Percentiles rank a stretch among this genome's conserved stretches.
phyloP scores from a whole-genome alignment of 2,113 vertebrate genomes.

The Asarcornis scutulata region DNA sequence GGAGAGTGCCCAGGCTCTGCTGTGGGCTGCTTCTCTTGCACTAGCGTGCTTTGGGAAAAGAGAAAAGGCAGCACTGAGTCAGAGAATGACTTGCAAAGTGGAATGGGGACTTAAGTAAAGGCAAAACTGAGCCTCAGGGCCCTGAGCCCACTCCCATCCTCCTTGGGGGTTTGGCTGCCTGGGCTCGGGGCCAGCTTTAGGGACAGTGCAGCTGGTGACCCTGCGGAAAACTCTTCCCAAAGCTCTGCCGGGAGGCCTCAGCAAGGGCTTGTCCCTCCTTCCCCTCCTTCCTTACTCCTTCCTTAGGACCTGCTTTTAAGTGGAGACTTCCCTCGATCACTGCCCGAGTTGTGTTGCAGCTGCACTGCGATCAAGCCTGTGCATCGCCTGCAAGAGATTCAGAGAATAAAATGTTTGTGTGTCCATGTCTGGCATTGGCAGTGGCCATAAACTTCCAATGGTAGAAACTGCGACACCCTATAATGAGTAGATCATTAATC shows the following conservation, averaged over 20 bases:
- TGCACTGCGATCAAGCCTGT: not conserved
- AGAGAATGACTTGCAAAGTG: not conserved
- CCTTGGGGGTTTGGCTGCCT: not conserved
- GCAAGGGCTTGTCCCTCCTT: not conserved
- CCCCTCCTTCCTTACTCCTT: not conserved
- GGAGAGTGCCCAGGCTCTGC: fast-evolving
- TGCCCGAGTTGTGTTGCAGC: not conserved
- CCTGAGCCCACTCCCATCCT: not conserved
- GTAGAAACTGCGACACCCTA: not conserved
- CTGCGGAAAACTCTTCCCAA: not conserved
- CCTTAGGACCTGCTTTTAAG: not conserved
- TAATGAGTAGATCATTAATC: not conserved
- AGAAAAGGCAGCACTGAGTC: not conserved
- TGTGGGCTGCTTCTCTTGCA: not conserved
- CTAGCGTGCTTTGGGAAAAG: not conserved
- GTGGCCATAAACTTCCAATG: not conserved
- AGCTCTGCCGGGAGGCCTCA: not conserved
- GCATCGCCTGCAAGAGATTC: not conserved
- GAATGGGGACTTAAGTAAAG: not conserved
- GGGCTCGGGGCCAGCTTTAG: not conserved
- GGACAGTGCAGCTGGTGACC: not conserved
- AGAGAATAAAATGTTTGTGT: not conserved
- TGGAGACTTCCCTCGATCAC: not conserved
- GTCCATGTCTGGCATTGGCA: not conserved
- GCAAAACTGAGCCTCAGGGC: not conserved